These are phyloP conservation scores for Boloria selene DNA, from an alignment of 2,888 invertebrate species.

Conservation along the genomic window DNA sequence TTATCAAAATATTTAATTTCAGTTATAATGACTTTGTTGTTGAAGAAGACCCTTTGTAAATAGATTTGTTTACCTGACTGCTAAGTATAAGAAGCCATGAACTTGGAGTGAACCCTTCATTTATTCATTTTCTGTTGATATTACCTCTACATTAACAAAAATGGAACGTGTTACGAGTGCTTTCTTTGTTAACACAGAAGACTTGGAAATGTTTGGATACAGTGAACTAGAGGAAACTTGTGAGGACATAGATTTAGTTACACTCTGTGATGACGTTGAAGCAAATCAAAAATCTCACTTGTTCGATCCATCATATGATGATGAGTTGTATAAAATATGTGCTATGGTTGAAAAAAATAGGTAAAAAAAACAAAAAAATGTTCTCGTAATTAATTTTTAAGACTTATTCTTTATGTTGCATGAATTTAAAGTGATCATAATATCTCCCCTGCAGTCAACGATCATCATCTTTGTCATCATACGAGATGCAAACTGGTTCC, in stretches of 20 bases:
- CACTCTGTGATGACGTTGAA: not conserved
- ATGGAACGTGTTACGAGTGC: slow-evolving; percentile 1
- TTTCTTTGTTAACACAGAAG: not conserved
- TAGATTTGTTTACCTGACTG: no score
- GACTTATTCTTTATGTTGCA: not conserved
- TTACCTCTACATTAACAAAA: not conserved
- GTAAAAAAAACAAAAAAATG: not conserved
- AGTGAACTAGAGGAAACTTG: not conserved
- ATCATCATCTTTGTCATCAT: not conserved
- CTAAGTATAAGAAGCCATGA: no score
- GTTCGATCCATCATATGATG: not conserved
- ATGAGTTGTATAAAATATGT: slow-evolving; percentile 3
- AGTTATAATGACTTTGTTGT: no score
- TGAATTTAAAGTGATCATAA: not conserved
- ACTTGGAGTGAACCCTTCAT: no score
- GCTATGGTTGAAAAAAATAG: slow-evolving; percentile 9
- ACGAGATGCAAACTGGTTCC: no score
- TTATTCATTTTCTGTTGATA: no score
- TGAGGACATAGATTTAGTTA: not conserved
- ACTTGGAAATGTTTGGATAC: no score
- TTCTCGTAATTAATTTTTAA: no score
- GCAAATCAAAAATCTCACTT: not conserved
- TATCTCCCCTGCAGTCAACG: not conserved
- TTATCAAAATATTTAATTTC: no score
- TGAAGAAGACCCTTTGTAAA: no score